Evolutionary conservation across 2,888 invertebrate species (phyloP).

Genomic region (Blastobasis lacticolella): DNA sequence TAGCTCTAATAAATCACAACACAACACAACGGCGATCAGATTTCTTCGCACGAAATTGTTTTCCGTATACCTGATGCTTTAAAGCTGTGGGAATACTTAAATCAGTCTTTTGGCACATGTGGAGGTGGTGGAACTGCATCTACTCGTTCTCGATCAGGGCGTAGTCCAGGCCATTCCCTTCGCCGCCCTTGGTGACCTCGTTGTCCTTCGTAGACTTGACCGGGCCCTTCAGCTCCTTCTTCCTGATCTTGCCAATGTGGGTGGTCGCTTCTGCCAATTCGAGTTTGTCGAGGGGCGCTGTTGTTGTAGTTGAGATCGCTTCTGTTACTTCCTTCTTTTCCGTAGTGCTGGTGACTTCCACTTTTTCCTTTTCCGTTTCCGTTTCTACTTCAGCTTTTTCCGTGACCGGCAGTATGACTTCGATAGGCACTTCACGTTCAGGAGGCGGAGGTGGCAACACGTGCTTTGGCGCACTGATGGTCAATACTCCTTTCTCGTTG

Average conservation of each 20-base stretch:
- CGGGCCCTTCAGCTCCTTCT: constrained; percentile 57
- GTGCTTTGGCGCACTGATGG: constrained; percentile 53
- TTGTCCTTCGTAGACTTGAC: constrained; percentile 54
- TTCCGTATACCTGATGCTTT: constrained; percentile 10
- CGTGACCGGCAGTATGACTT: constrained; percentile 29
- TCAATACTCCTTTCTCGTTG: constrained; percentile 47
- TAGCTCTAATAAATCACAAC: constrained; percentile 10
- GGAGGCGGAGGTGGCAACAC: constrained; percentile 56
- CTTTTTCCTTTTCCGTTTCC: constrained; percentile 17
- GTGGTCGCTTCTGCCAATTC: constrained; percentile 51
- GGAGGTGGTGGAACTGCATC: neutral
- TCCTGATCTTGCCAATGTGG: constrained; percentile 60
- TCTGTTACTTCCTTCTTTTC: constrained; percentile 17
- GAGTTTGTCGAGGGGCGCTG: constrained; percentile 39
- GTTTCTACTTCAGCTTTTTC: constrained; percentile 22
- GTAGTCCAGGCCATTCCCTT: constrained; percentile 53
- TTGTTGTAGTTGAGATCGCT: constrained; percentile 14
- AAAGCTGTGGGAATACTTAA: constrained; percentile 28
- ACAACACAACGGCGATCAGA: constrained; percentile 14
- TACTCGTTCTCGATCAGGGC: constrained; percentile 31
- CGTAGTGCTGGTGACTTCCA: constrained; percentile 15
- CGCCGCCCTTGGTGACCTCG: constrained; percentile 54
- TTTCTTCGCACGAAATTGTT: constrained; percentile 2
- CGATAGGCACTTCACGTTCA: constrained; percentile 54
- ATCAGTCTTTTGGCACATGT: constrained; percentile 50